Conservation (phyloP, 2,113 vertebrate species). For the Tyto alba region DNA sequence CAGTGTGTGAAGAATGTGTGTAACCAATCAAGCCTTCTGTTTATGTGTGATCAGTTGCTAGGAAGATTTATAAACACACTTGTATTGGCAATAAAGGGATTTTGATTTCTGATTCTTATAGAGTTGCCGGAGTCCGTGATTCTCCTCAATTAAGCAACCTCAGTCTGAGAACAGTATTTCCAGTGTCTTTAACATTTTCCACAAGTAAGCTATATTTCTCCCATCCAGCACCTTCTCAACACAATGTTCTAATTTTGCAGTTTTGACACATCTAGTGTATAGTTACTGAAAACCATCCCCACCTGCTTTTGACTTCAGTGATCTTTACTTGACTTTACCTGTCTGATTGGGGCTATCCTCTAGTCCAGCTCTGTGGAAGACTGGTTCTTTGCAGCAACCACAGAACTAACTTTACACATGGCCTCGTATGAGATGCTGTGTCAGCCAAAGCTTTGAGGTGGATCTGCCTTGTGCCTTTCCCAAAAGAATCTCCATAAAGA, state of each 20-base stretch:
- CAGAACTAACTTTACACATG: not conserved
- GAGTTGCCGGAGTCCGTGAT: too few relatives aligned
- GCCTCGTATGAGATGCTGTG: not conserved
- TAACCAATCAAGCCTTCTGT: too few relatives aligned
- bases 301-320: not conserved
- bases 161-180: not conserved
- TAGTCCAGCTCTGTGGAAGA: not conserved
- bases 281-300: rapidly evolving
- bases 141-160: too few relatives aligned
- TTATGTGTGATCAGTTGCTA: too few relatives aligned
- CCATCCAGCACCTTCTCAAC: not conserved
- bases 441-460: not conserved
- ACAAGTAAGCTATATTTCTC: not conserved
- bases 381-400: not conserved
- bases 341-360: not conserved
- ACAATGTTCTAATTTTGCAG: not conserved
- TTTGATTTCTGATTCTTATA: too few relatives aligned
- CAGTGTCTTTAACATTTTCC: not conserved
- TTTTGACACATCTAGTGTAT: not conserved
- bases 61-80: too few relatives aligned
- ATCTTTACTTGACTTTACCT: not conserved
- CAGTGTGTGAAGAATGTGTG: too few relatives aligned
- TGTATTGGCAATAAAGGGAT: too few relatives aligned
- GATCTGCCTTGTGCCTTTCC: not conserved
- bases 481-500: not conserved